A percentile compares a stretch with the other conserved stretches of the same genome.
Conservation (phyloP, 2,113 vertebrate genomes). For the Gulo gulo region DNA sequence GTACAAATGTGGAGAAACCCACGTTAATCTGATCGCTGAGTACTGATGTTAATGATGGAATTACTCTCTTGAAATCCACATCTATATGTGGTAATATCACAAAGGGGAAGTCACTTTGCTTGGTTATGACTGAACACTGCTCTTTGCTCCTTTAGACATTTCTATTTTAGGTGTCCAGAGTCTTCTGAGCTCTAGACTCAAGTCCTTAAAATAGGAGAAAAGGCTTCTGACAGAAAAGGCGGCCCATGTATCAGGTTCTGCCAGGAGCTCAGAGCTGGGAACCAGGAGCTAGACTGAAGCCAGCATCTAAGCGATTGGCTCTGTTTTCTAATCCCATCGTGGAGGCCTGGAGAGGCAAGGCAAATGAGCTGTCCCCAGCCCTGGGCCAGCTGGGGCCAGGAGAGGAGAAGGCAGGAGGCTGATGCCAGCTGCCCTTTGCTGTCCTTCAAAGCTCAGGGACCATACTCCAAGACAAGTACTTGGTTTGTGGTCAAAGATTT, state of each 20-base stretch:
- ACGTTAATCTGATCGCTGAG: background rate
- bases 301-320: background rate
- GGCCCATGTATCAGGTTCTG: rapidly evolving
- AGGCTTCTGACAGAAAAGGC: background rate
- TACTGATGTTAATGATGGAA: background rate
- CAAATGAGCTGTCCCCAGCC: background rate
- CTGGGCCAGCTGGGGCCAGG: background rate
- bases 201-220: background rate
- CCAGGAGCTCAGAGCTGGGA: background rate
- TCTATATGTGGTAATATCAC: background rate
- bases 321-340: background rate
- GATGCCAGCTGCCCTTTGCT: background rate
- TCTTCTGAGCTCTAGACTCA: background rate
- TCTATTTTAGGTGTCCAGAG: background rate
- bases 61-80: background rate
- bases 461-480: background rate
- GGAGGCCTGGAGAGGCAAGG: background rate
- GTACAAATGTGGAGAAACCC: background rate
- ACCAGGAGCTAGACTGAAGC: background rate
- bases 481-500: background rate
- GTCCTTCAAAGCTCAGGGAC: background rate
- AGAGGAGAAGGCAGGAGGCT: background rate
- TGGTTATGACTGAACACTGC: background rate
- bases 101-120: background rate
- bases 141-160: background rate